A percentile compares a stretch with the other conserved stretches of the same genome.
These are phyloP conservation scores for Pachyrhynchus sulphureomaculatus DNA, from an alignment of 1,140 invertebrate species.

Conservation along the genomic window DNA sequence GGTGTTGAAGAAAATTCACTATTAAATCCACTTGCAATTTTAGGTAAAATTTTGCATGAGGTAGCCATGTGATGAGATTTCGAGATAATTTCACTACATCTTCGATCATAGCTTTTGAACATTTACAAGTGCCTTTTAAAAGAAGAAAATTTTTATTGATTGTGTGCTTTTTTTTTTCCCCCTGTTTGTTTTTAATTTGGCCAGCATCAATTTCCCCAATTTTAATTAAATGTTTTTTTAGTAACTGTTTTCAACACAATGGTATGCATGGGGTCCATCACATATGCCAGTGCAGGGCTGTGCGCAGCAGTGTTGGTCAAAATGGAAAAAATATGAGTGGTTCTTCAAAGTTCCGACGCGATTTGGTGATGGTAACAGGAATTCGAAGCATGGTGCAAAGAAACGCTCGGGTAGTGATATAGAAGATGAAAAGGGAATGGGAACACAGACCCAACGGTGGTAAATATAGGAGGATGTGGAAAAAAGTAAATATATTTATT, in stretches of 20 bases:
- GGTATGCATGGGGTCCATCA: slow-evolving; percentile 94
- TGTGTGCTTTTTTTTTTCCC: no score
- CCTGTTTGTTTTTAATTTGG: no score
- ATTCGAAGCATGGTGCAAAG: slow-evolving; percentile 59
- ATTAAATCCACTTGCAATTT: no score
- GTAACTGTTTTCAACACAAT: slow-evolving; percentile 79
- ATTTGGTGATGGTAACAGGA: slow-evolving; percentile 61
- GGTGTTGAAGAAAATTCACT: no score
- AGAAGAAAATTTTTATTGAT: no score
- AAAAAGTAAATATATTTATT: slow-evolving; percentile 57
- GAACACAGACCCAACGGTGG: slow-evolving; percentile 84
- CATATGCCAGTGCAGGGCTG: slow-evolving; percentile 86
- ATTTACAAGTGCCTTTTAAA: no score
- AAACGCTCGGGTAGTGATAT: slow-evolving; percentile 55
- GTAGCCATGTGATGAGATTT: no score
- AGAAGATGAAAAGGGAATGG: slow-evolving; percentile 55
- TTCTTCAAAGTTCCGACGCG: slow-evolving; percentile 74
- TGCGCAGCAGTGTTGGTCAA: slow-evolving; percentile 93
- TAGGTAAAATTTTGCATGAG: no score
- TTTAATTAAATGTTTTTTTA: no score
- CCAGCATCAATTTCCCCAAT: no score
- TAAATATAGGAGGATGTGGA: slow-evolving; percentile 82
- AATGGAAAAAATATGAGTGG: slow-evolving; percentile 99
- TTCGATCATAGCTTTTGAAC: no score
- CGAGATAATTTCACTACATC: no score